Conservation (phyloP, 2,113 vertebrate species). For the Tauraco erythrolophus region DNA sequence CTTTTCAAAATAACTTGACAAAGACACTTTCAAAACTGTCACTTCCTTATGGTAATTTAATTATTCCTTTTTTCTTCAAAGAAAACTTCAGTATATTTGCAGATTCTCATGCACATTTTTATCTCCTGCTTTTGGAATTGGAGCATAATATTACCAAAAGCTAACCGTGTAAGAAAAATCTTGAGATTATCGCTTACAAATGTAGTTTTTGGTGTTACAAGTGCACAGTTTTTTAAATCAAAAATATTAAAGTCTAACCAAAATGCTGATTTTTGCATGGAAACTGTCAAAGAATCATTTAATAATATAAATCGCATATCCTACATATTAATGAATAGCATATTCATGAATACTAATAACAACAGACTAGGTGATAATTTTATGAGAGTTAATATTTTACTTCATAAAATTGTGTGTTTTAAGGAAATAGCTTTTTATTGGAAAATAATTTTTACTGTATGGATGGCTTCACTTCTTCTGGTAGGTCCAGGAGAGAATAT, state of each 20-base stretch:
- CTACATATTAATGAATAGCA: background rate
- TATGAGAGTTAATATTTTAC: background rate
- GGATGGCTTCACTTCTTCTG: background rate
- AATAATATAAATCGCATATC: background rate
- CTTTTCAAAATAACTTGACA: constrained; percentile 21
- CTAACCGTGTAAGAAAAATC: background rate
- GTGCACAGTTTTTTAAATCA: background rate
- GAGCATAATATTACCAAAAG: background rate
- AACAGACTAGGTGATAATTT: background rate
- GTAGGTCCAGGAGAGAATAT: background rate
- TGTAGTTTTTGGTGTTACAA: background rate
- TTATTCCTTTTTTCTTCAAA: constrained; percentile 8
- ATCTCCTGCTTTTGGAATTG: background rate
- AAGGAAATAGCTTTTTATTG: background rate
- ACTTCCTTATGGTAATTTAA: background rate
- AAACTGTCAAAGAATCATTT: background rate
- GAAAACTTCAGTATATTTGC: background rate
- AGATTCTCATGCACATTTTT: background rate
- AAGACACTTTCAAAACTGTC: constrained; percentile 12
- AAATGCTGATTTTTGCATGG: background rate
- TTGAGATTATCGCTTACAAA: accelerated
- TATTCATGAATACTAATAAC: background rate
- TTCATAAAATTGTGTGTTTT: background rate
- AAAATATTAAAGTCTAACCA: background rate
- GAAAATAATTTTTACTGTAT: background rate